Percentiles rank a stretch among this genome's conserved stretches.
Conservation (phyloP, 2,797 vertebrate genomes). For the Myiothlypis chrysogaster region DNA sequence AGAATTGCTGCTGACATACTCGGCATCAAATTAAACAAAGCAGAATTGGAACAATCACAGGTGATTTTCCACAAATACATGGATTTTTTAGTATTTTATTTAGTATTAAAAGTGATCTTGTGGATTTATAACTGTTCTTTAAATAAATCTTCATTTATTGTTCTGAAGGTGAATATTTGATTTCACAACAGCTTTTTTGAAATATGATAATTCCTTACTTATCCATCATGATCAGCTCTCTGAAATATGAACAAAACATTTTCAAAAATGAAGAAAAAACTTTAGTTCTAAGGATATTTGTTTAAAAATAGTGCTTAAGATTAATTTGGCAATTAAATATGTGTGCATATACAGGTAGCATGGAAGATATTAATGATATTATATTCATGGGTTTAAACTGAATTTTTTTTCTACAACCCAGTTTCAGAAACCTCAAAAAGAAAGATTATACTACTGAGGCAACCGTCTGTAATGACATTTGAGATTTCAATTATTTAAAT, state of each 20-base stretch:
- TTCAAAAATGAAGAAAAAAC: not conserved
- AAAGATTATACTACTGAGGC: not conserved
- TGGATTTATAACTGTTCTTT: not conserved
- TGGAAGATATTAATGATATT: not conserved
- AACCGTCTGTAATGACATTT: not conserved
- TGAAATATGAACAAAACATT: not conserved
- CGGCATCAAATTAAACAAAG: conserved; percentile 97
- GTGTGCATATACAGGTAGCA: not conserved
- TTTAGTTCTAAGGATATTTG: not conserved
- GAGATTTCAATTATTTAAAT: not conserved
- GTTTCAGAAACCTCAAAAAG: not conserved
- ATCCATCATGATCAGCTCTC: not conserved
- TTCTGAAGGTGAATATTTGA: not conserved
- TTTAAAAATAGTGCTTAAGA: not conserved
- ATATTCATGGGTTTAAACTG: not conserved
- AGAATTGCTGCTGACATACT: conserved; percentile 95
- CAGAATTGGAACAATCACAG: conserved; percentile 98
- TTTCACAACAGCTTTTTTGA: not conserved
- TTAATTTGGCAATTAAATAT: not conserved
- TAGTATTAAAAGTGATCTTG: not conserved
- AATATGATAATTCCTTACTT: not conserved
- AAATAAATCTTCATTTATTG: not conserved
- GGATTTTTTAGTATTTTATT: not conserved
- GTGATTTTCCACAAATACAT: conserved; percentile 77
- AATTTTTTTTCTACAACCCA: not conserved